A percentile compares a stretch with the other conserved stretches of the same genome.
These are phyloP conservation scores for Distichodus sexfasciatus DNA, from an alignment of 2,797 vertebrate species.

Conservation along the genomic window DNA sequence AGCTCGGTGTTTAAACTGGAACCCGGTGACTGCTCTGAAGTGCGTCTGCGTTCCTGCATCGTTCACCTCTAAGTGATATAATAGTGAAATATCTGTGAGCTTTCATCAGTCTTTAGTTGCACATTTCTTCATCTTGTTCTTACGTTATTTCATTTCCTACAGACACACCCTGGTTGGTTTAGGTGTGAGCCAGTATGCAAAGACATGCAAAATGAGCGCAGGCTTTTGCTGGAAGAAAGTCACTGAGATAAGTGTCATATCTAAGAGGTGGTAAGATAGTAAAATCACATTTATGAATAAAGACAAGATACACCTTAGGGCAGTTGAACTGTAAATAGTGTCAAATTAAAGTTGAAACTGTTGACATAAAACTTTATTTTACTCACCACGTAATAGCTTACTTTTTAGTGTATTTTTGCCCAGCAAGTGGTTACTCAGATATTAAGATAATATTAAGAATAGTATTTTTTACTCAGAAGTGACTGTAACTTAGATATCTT, in stretches of 20 bases:
- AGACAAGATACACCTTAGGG: background rate
- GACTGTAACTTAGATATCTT: background rate
- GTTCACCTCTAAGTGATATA: too few species aligned
- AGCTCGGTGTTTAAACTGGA: background rate
- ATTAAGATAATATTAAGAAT: too few species aligned
- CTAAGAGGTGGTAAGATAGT: background rate
- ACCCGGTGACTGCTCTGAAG: constrained; percentile 30
- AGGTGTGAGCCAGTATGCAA: constrained; percentile 9
- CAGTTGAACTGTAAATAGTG: background rate
- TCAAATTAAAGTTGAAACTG: background rate
- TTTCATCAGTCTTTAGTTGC: background rate
- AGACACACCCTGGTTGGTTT: background rate
- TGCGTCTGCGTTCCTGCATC: constrained; percentile 57
- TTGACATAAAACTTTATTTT: background rate
- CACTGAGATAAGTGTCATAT: background rate
- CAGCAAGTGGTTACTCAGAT: too few species aligned
- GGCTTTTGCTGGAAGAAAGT: background rate
- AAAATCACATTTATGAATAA: background rate
- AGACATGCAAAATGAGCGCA: constrained; percentile 6
- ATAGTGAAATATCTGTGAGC: too few species aligned
- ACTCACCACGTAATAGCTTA: too few species aligned
- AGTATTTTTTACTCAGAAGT: background rate
- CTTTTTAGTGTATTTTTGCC: too few species aligned
- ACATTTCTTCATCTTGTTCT: background rate
- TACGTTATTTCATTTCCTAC: background rate